phyloP scores from a whole-genome alignment of 64 coral and sea anemone species.

The Cladopsammia gracilis region DNA sequence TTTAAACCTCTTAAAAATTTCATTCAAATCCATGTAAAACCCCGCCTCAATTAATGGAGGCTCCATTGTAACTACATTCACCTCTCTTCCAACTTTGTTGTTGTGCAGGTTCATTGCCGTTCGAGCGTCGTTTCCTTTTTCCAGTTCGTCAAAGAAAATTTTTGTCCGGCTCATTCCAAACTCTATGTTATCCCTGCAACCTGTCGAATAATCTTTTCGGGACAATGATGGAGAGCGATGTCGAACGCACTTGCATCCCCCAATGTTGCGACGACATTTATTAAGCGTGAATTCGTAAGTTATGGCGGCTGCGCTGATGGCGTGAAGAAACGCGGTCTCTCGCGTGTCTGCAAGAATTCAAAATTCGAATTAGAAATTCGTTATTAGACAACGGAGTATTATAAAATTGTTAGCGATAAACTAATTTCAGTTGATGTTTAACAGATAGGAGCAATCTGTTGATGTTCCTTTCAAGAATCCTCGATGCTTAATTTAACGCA shows the following conservation, averaged over 20 bases:
- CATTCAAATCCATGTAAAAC: too few relatives aligned
- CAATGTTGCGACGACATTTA: neutral
- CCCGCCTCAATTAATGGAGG: too few relatives aligned
- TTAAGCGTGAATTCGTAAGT: neutral
- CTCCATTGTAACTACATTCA: neutral
- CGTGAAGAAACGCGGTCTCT: slow-evolving; percentile 2
- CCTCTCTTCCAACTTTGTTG: slow-evolving; percentile 84
- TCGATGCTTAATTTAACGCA: too few relatives aligned
- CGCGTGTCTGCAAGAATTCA: neutral
- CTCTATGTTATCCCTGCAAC: slow-evolving; percentile 65
- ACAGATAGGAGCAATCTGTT: too few relatives aligned
- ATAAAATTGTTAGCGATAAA: too few relatives aligned
- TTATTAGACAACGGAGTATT: too few relatives aligned
- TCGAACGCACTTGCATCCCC: neutral
- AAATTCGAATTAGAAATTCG: too few relatives aligned
- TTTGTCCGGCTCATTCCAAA: slow-evolving; percentile 51
- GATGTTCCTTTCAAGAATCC: too few relatives aligned
- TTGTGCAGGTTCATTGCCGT: slow-evolving; percentile 57
- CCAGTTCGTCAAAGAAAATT: slow-evolving; percentile 57
- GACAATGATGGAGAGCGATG: neutral
- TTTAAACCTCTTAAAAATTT: too few relatives aligned
- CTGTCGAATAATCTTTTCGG: neutral
- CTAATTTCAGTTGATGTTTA: too few relatives aligned
- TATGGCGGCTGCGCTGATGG: neutral
- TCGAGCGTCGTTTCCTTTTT: neutral